A percentile compares a stretch with the other conserved stretches of the same genome.
phyloP scores from a whole-genome alignment of 2,888 invertebrate species.

The Tipula vernalis region DNA sequence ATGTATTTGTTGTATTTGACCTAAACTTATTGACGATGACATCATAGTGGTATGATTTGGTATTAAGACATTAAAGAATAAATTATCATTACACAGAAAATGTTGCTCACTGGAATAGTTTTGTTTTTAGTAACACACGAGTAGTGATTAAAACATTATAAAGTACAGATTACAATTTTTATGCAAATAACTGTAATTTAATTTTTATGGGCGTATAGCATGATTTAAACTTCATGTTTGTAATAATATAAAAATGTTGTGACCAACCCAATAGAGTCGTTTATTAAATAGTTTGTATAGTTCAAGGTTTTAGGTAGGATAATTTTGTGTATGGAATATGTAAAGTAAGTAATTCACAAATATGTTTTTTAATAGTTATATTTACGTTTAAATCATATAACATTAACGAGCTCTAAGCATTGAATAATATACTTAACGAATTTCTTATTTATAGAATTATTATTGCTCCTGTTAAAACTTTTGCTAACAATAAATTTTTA shows the following conservation, averaged over 20 bases:
- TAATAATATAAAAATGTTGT: background rate
- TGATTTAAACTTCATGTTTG: background rate
- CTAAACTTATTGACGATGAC: background rate
- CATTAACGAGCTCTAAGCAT: no score
- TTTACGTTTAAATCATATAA: background rate
- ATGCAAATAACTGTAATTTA: background rate
- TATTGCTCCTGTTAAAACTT: no score
- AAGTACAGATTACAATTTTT: background rate
- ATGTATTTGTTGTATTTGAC: background rate
- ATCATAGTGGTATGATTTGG: background rate
- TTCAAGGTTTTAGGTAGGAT: background rate
- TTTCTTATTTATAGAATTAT: no score
- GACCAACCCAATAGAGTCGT: background rate
- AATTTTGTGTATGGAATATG: background rate
- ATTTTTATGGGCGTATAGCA: background rate
- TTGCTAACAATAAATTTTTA: no score
- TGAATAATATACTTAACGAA: no score
- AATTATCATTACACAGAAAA: background rate
- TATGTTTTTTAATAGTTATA: background rate
- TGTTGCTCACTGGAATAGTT: background rate
- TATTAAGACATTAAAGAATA: background rate
- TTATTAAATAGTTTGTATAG: background rate
- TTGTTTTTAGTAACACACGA: background rate
- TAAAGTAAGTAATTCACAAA: background rate
- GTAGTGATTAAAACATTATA: background rate